Evolutionary conservation across 2,797 vertebrate genomes (phyloP).

Genomic region (Dendrocincla tyrannina): DNA sequence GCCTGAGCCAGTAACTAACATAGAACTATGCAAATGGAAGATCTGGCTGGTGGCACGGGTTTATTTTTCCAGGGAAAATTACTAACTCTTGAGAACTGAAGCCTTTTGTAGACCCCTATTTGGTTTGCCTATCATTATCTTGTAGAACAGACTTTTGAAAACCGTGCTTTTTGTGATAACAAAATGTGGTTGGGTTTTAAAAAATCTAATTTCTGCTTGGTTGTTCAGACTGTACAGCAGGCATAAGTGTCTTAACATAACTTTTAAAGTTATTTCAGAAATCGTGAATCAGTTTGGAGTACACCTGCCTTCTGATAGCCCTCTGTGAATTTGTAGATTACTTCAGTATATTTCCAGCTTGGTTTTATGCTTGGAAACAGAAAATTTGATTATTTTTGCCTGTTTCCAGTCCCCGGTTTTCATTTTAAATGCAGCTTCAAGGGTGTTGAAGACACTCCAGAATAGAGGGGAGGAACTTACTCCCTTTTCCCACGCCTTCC

Average conservation of each 20-base stretch:
- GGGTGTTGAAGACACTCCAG: neutral
- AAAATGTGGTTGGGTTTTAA: accelerated
- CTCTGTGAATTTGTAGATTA: neutral
- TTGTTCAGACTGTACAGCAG: neutral
- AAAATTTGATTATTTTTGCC: neutral
- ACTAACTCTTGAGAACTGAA: neutral
- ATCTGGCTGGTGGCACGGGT: neutral
- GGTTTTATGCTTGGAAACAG: neutral
- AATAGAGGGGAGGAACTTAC: neutral
- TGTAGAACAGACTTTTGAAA: neutral
- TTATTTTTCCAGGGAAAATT: neutral
- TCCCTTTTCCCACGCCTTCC: neutral
- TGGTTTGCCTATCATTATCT: neutral
- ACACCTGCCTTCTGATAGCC: neutral
- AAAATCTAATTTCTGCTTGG: neutral
- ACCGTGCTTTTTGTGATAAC: neutral
- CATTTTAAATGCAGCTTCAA: neutral
- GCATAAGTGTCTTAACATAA: neutral
- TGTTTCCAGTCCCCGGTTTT: neutral
- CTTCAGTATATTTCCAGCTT: neutral
- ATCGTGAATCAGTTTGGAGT: neutral
- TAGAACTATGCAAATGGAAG: neutral
- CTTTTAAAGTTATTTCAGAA: neutral
- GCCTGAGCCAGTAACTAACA: neutral
- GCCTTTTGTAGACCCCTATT: neutral